Evolutionary conservation across 2,888 invertebrate species (phyloP).

Genomic region (Meliscaeva auricollis): DNA sequence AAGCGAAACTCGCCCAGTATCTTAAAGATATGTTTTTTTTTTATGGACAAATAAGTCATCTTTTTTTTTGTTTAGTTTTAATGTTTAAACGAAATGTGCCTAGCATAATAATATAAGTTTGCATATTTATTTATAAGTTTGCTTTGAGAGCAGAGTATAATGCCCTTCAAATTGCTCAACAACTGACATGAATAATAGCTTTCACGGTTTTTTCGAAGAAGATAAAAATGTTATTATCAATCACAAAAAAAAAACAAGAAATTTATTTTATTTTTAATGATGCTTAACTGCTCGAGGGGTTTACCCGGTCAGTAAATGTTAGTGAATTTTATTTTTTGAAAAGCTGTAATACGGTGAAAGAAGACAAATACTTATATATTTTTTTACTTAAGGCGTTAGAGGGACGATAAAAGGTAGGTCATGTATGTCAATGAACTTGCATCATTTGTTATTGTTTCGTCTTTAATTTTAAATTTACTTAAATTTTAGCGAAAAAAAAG

Average conservation of each 20-base stretch:
- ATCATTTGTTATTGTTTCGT: not conserved
- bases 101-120: slow-evolving; percentile 31
- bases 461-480: not conserved
- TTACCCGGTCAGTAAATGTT: not conserved
- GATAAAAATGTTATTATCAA: slow-evolving; percentile 7
- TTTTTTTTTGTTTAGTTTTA: slow-evolving; percentile 11
- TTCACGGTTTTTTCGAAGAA: slow-evolving; percentile 25
- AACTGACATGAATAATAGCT: slow-evolving; percentile 2
- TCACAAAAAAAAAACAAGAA: slow-evolving; percentile 5
- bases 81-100: slow-evolving; percentile 15
- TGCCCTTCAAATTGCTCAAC: slow-evolving; percentile 60
- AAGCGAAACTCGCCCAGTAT: not conserved
- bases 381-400: not conserved
- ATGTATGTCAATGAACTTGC: slow-evolving; percentile 34
- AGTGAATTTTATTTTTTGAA: not conserved
- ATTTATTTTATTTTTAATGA: not conserved
- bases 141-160: not conserved
- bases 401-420: slow-evolving; percentile 27
- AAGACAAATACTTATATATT: not conserved
- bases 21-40: not conserved
- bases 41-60: slow-evolving; percentile 59
- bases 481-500: not conserved
- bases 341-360: too few relatives aligned
- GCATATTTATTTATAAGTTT: not conserved
- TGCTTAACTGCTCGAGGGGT: not conserved